phyloP scores from a whole-genome alignment of 2,113 vertebrate genomes.

The Micromys minutus region DNA sequence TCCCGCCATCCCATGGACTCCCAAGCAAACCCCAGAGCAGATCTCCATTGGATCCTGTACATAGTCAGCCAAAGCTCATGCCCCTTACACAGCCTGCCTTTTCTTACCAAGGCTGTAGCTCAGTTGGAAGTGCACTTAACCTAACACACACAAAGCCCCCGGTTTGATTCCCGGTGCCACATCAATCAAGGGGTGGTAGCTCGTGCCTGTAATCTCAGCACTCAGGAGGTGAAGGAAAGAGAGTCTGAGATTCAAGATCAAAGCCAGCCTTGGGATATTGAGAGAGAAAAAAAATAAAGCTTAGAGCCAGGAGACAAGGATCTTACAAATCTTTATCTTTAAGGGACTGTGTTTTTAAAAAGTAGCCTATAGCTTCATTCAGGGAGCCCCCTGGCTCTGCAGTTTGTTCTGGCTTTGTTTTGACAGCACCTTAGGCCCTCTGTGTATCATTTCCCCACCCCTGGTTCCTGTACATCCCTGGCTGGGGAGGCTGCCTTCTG shows the following conservation, averaged over 20 bases:
- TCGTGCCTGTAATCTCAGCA: not conserved
- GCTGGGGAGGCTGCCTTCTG: not conserved
- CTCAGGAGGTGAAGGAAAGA: not conserved
- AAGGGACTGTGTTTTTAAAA: not conserved
- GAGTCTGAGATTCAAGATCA: not conserved
- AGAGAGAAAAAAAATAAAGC: not conserved
- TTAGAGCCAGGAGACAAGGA: not conserved
- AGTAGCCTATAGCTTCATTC: not conserved
- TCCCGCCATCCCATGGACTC: not conserved
- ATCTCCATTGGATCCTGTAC: not conserved
- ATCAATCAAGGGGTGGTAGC: not conserved
- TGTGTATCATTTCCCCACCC: not conserved
- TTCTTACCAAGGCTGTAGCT: not conserved
- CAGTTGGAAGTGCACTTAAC: not conserved
- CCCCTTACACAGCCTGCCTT: not conserved
- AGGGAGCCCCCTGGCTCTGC: not conserved
- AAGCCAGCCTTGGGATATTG: not conserved
- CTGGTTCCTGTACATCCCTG: not conserved
- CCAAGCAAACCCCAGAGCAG: not conserved
- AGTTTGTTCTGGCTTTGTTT: constrained; percentile 24
- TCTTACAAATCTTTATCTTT: not conserved
- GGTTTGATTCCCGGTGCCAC: not conserved
- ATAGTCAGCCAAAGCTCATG: not conserved
- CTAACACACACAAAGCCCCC: not conserved
- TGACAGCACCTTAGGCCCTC: not conserved